Base-by-base conservation (phyloP, 1,140 invertebrate genomes). In the Scylla paramamosain region DNA sequence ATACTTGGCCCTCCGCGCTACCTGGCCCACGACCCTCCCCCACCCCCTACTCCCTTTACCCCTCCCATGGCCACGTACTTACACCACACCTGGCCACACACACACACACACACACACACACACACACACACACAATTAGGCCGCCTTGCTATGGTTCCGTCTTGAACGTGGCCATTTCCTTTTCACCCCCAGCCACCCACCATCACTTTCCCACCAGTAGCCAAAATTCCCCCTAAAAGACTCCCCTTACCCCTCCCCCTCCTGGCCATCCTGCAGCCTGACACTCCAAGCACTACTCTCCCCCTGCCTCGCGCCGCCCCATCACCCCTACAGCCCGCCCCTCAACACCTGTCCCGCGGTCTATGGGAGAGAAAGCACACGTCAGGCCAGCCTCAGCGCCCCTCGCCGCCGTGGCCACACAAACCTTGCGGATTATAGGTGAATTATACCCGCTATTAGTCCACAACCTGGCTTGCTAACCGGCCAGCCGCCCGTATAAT, bases 391-490 rank as follows among this genome's bases (percentile, higher is more conserved):
- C 6, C 67, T 20, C n/a, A 7, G 20, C 16, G 4, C 6, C 67
- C 67, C 20, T n/a, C 67, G 67, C 67, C 67, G 67, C 67, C 67
- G 67, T n/a, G 20, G 67, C 67, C 67, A 77, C 67, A n/a, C 67
- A 25, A 77, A n/a, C 67, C 67, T 77, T n/a, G 67, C 67, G 86
- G 86, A 88, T 88, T 88, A 88, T 88, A 88, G 86, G 31, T 88
- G 86, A 88, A 88, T 88, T 88, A 88, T 88, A 88, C 86, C n/a
- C 32, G 86, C 86, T 88, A 88, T 88, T 88, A 88, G 86, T 88
- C 86, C 32, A 46, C 86, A 88, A 88, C 45, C 86, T 88, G 86
- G 86, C 86, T 88, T 88, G 86, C 86, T 45, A 88, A 88, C 86
- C 45, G 86, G 86, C 86, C 86, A 88, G 32, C 86, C 86, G 86